phyloP scores from a whole-genome alignment of 64 coral and sea anemone genomes.

The Actinia tenebrosa region DNA sequence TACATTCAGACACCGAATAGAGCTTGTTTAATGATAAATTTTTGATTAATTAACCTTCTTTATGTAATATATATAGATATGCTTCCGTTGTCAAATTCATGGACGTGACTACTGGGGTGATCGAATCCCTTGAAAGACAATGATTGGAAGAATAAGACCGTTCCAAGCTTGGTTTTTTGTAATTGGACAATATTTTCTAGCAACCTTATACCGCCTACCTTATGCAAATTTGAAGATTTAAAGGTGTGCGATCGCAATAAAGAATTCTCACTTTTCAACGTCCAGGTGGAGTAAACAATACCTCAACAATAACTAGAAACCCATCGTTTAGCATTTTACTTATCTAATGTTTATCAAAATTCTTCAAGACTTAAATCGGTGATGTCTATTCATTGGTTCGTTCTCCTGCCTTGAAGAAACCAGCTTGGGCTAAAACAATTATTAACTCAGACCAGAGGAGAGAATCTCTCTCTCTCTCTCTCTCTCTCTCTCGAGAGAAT shows the following conservation, averaged over 20 bases:
- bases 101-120: background rate
- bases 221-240: background rate
- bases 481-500: background rate
- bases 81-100: background rate
- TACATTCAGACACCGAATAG: too few relatives aligned
- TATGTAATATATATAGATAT: background rate
- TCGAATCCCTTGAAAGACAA: background rate
- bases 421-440: too few relatives aligned
- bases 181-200: conserved; percentile 1
- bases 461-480: too few relatives aligned
- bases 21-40: background rate
- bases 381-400: background rate
- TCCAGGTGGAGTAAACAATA: background rate
- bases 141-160: too few relatives aligned
- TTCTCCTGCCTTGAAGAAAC: background rate
- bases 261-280: background rate
- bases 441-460: too few relatives aligned
- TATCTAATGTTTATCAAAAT: background rate
- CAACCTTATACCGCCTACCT: conserved; percentile 1
- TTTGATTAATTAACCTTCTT: background rate
- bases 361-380: background rate
- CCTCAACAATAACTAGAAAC: background rate
- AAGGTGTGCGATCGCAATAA: background rate
- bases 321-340: background rate
- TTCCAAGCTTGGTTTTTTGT: background rate